phyloP scores from a whole-genome alignment of 2,797 vertebrate genomes.

The Lithobates pipiens region DNA sequence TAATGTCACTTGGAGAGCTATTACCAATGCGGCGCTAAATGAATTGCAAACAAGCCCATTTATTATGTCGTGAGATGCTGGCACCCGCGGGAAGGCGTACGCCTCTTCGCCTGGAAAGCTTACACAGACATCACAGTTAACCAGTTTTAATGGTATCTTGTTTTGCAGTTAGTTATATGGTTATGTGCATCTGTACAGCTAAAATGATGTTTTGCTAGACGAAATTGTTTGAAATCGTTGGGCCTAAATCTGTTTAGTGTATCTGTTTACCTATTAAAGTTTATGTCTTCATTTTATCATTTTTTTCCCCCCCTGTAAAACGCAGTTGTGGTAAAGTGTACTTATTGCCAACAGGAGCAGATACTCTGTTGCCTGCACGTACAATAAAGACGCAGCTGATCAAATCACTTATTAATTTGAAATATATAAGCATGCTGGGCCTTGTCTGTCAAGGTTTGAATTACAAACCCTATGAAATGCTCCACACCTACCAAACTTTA shows the following conservation, averaged over 20 bases:
- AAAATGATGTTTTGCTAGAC: neutral
- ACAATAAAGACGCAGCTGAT: neutral
- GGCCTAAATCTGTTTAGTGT: neutral
- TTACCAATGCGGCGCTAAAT: conserved; percentile 14
- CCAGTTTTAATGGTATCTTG: conserved; percentile 3
- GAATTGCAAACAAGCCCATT: conserved; percentile 27
- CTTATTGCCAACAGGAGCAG: conserved; percentile 2
- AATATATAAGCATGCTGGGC: neutral
- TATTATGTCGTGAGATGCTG: neutral
- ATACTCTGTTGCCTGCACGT: neutral
- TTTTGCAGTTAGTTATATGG: conserved; percentile 5
- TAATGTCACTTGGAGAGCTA: neutral
- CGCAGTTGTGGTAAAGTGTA: neutral
- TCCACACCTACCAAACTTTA: neutral
- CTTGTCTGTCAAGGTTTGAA: neutral
- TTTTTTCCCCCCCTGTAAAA: neutral
- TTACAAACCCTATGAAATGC: neutral
- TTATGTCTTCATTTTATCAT: neutral
- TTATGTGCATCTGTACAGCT: neutral
- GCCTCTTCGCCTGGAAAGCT: neutral
- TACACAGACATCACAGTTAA: conserved; percentile 1
- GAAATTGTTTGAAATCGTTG: neutral
- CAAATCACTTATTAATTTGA: neutral
- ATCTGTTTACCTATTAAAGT: conserved; percentile 2
- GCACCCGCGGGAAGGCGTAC: conserved; percentile 5